Conservation (phyloP, 2,797 vertebrate species). For the Passerculus sandwichensis region DNA sequence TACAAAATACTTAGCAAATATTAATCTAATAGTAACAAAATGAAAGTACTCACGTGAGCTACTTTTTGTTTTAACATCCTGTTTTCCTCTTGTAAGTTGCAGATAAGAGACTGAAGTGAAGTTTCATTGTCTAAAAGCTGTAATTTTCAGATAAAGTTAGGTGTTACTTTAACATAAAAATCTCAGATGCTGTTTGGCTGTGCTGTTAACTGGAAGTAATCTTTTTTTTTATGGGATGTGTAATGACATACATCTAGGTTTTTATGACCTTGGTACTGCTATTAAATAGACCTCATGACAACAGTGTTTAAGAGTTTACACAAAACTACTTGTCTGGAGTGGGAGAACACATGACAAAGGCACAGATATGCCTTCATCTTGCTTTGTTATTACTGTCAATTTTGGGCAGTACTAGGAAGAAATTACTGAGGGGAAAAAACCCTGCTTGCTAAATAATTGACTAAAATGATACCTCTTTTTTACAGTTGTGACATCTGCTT, state of each 20-base stretch:
- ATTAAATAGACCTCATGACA: neutral
- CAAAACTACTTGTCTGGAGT: neutral
- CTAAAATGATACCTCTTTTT: slow-evolving; percentile 53
- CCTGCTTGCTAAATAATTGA: slow-evolving; percentile 47
- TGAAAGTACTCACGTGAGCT: slow-evolving; percentile 83
- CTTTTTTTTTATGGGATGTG: neutral
- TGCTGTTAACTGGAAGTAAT: neutral
- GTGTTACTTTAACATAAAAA: slow-evolving; percentile 26
- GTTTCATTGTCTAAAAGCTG: slow-evolving; percentile 69
- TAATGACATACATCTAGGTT: neutral
- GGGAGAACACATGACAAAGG: neutral
- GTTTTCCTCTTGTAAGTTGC: slow-evolving; percentile 88
- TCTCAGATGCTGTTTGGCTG: neutral
- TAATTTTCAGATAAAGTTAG: slow-evolving; percentile 42
- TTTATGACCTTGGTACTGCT: neutral
- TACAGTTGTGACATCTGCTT: slow-evolving; percentile 63
- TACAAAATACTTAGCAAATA: neutral
- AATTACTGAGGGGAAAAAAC: slow-evolving; percentile 35
- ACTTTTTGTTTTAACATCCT: slow-evolving; percentile 86
- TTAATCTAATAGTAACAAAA: neutral
- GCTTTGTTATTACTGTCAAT: slow-evolving; percentile 36
- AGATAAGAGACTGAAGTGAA: slow-evolving; percentile 63
- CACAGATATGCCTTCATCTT: neutral
- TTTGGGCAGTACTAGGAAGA: slow-evolving; percentile 41
- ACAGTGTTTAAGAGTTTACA: neutral